Evolutionary conservation across 2,797 vertebrate genomes (phyloP), one percentile per base, ranked within the genome.

Genomic region (Acipenser transmontanus): DNA sequence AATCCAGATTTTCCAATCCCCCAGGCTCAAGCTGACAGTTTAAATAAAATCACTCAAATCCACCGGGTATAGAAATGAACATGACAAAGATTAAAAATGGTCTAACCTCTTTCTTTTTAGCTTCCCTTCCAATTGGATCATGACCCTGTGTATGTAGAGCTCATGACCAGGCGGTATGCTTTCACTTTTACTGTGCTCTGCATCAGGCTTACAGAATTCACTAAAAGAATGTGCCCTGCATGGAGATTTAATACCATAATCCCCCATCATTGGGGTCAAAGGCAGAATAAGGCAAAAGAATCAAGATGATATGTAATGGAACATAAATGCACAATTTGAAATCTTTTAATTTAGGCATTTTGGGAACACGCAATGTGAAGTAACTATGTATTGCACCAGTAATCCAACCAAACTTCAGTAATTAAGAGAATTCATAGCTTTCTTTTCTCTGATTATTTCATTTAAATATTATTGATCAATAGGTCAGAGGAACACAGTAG

Each of bases 31-130:
- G 91, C 93, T 94, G 93, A 95, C 94, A 95, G 94, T 97, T 95
- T 96, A 95, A 97, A 97, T 97, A 97, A 96, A 96, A 96, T 95
- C 94, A 93, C 93, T 91, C 93, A 96, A 97, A 97, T 96, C 94
- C 94, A 92, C 92, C 87, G 91, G 88, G 93, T 91, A 93, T 90
- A 94, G 93, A 97, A 95, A 96, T 96, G 91, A 96, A 96, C 96
- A 95, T 96, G 92, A 93, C 88, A 90, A 92, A 94, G 94, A 96
- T 97, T 97, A 97, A 94, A 88, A 88, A 89, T 88, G 85, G 85
- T 87, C 89, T 92, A 89, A 90, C 88, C 89, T 91, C 88, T 91
- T 91, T 34, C 34, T 34, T 91, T 91, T 89, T 84, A 83, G 83
- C 85, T 84, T 89, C 86, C 80, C 85, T 91, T 92, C 87, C 88